phyloP scores from a whole-genome alignment of 2,797 vertebrate genomes.

The Novumbra hubbsi region DNA sequence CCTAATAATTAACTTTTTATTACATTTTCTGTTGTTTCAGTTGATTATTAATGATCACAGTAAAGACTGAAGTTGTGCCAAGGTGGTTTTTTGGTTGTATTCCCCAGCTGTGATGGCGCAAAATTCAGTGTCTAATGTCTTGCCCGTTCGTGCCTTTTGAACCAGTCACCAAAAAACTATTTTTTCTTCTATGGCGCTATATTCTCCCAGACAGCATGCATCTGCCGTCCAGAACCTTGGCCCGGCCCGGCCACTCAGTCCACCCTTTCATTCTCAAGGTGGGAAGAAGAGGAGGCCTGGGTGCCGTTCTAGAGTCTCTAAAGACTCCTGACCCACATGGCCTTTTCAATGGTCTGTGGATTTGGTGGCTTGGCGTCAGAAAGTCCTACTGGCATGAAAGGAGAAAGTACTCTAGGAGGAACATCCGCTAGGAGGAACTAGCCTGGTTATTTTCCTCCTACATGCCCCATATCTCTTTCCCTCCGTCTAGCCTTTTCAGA shows the following conservation, averaged over 20 bases:
- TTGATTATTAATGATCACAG: not conserved
- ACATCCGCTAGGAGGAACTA: no score
- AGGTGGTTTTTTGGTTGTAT: not conserved
- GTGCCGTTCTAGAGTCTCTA: not conserved
- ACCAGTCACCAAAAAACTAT: no score
- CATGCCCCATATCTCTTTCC: not conserved
- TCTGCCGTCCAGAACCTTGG: slow-evolving; percentile 7
- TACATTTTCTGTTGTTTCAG: not conserved
- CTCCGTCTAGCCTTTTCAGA: slow-evolving; percentile 7
- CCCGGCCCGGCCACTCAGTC: slow-evolving; percentile 30
- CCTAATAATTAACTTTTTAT: not conserved
- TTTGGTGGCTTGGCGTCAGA: not conserved
- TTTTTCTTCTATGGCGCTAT: not conserved
- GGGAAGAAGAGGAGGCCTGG: not conserved
- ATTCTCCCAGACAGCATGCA: not conserved
- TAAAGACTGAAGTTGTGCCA: not conserved
- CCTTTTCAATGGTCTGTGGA: slow-evolving; percentile 2
- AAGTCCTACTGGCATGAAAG: not conserved
- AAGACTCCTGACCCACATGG: not conserved
- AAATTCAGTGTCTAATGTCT: slow-evolving; percentile 15
- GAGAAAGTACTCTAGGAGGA: not conserved
- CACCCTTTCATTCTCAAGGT: slow-evolving; percentile 41
- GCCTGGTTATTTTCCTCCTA: slow-evolving; percentile 1
- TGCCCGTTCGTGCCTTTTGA: no score
- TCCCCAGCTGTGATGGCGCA: not conserved